Base-by-base conservation (phyloP, 2,888 invertebrate species). In the Calliscelio sp. region DNA sequence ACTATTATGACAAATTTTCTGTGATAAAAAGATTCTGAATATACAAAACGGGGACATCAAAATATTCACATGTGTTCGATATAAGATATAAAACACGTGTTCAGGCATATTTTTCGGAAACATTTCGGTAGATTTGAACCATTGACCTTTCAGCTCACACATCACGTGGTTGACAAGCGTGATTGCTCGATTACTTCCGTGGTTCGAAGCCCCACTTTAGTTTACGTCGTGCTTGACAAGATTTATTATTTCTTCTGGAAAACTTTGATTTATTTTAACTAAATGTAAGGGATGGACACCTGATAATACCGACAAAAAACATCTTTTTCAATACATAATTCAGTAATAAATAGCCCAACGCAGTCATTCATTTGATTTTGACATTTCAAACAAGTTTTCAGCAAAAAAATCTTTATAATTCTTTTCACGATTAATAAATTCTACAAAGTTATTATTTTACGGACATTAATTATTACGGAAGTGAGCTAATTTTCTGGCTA, bases 171-270 rank as follows among this genome's bases (percentile, higher is more conserved):
- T 79, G 78, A 79, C 78, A 79, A 79, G 78, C 78, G 70, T 70
- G 78, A 79, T 79, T 79, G 70, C 63, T 79, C 78, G 78, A 79
- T 79, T 79, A 79, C 63, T 79, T 79, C 63, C 53, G 70, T 70
- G 70, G 78, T 70, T 79, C 25, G 63, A 79, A 63, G 28, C 44
- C 32, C 55, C 53, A 63, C 63, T 79, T 79, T 70, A 70, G 61
- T 55, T 63, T 57, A 53, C 28, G 70, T 63, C 78, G 55, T 20
- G 20, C 22, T 51, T 63, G 61, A 51, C 51, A 70, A 63, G 63
- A 79, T 70, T 70, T 79, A 71, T 79, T 71, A 71, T 71, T 78
- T 78, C 68, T 78, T 61, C 51, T 20, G 70, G n/a, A 63, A 32
- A 59, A 70, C n/a, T 79, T 70, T 59, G 44, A 71, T 79, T 70